Evolutionary conservation across 2,113 vertebrate genomes (phyloP).

Genomic region (Pagrus major): DNA sequence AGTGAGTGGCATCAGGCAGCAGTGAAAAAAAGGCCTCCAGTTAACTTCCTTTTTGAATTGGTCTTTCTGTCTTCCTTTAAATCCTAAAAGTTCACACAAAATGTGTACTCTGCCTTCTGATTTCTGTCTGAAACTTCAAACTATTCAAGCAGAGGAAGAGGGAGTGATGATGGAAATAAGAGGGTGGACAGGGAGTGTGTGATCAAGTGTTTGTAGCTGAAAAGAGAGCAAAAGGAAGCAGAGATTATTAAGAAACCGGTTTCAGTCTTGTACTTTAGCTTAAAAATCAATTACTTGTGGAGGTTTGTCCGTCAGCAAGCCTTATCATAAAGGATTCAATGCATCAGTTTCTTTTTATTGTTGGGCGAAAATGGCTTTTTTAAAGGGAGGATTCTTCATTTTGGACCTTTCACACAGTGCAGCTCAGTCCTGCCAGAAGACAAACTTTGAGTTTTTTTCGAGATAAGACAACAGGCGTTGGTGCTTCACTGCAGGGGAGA

Average conservation of each 20-base stretch:
- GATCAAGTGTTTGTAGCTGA: neutral
- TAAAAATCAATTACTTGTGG: accelerated
- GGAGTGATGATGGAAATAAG: neutral
- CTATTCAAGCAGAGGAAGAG: neutral
- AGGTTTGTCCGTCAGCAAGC: neutral
- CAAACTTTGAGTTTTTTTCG: slow-evolving; percentile 15
- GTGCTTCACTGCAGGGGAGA: slow-evolving; percentile 46
- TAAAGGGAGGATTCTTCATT: neutral
- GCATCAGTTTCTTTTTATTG: neutral
- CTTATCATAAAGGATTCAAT: neutral
- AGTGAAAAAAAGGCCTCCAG: slow-evolving; percentile 20
- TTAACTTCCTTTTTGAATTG: neutral
- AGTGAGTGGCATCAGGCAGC: slow-evolving; percentile 5
- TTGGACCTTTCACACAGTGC: neutral
- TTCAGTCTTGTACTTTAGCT: neutral
- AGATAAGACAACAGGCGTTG: neutral
- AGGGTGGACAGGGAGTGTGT: neutral
- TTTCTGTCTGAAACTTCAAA: neutral
- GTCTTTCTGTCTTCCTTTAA: neutral
- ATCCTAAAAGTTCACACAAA: neutral
- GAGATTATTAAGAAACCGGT: neutral
- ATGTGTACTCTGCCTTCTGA: neutral
- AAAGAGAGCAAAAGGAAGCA: neutral
- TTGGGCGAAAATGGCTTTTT: neutral
- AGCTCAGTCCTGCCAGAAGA: slow-evolving; percentile 8